phyloP scores from a whole-genome alignment of 2,113 vertebrate genomes.

The Etheostoma cragini region DNA sequence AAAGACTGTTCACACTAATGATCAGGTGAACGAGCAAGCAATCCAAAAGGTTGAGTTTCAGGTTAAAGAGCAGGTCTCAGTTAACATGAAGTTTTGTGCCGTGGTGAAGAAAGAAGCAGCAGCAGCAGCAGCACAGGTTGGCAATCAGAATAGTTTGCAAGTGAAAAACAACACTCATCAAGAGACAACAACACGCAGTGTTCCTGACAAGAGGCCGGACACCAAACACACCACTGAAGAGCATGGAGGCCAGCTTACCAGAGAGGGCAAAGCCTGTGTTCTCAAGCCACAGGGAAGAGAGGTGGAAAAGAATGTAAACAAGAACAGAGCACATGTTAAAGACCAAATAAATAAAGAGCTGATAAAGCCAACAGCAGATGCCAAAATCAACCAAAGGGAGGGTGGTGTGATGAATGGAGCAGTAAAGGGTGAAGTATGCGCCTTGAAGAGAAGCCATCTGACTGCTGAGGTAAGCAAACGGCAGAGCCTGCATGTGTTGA shows the following conservation, averaged over 20 bases:
- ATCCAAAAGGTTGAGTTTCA: constrained; percentile 65
- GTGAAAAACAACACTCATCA: constrained; percentile 47
- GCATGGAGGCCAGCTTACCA: not conserved
- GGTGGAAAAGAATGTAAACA: constrained; percentile 44
- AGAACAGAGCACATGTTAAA: constrained; percentile 46
- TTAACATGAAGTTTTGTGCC: constrained; percentile 33
- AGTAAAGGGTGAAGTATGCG: constrained; percentile 48
- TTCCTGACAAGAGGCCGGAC: constrained; percentile 45
- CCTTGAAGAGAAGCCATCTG: constrained; percentile 22
- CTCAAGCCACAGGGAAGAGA: constrained; percentile 33
- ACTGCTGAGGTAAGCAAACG: constrained; percentile 58
- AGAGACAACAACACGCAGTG: constrained; percentile 32
- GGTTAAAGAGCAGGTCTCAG: constrained; percentile 58
- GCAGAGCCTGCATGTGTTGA: constrained; percentile 31
- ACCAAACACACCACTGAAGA: constrained; percentile 29
- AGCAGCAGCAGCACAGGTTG: constrained; percentile 37
- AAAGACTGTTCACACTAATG: constrained; percentile 55
- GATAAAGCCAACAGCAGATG: constrained; percentile 28
- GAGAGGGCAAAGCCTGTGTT: constrained; percentile 21
- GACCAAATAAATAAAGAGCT: constrained; percentile 49
- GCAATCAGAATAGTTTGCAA: constrained; percentile 43
- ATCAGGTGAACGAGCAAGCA: constrained; percentile 55
- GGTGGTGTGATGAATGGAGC: constrained; percentile 46
- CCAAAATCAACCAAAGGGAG: constrained; percentile 43
- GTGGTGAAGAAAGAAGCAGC: constrained; percentile 46